These are phyloP conservation scores for Platycnemis pennipes DNA, from an alignment of 2,888 invertebrate species.

Conservation along the genomic window DNA sequence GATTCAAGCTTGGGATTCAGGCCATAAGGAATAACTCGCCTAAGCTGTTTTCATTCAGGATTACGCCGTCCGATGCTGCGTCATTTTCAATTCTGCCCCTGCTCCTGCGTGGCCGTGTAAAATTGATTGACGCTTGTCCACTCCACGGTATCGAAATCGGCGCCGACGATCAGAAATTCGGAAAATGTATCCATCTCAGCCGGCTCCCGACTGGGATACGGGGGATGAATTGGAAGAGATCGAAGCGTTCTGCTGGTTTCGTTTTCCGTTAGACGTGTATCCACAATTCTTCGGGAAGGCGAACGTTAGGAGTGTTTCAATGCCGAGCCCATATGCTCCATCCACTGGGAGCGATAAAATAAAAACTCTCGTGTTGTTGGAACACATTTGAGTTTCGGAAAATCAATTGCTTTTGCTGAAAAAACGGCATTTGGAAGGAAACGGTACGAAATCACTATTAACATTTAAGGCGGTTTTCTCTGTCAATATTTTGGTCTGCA, in stretches of 20 bases:
- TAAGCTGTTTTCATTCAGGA: background rate
- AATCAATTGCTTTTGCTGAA: no score
- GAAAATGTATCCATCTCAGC: background rate
- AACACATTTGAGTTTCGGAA: no score
- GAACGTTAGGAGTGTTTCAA: background rate
- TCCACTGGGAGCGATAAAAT: no score
- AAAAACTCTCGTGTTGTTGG: no score
- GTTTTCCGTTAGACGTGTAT: background rate
- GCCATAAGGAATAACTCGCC: background rate
- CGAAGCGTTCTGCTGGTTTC: background rate
- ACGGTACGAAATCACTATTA: no score
- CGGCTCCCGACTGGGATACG: background rate
- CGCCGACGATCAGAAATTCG: background rate
- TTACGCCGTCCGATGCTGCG: background rate
- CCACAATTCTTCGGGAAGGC: background rate
- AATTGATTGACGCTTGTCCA: background rate
- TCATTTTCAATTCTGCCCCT: background rate
- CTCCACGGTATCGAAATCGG: conserved; percentile 4
- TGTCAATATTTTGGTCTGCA: no score
- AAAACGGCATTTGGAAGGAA: no score
- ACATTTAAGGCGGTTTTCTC: no score
- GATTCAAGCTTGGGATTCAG: background rate
- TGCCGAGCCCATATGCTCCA: background rate
- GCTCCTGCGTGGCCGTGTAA: background rate
- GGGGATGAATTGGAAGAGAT: no score